Conservation (phyloP, 2,113 vertebrate species). For the Nycticebus coucang region DNA sequence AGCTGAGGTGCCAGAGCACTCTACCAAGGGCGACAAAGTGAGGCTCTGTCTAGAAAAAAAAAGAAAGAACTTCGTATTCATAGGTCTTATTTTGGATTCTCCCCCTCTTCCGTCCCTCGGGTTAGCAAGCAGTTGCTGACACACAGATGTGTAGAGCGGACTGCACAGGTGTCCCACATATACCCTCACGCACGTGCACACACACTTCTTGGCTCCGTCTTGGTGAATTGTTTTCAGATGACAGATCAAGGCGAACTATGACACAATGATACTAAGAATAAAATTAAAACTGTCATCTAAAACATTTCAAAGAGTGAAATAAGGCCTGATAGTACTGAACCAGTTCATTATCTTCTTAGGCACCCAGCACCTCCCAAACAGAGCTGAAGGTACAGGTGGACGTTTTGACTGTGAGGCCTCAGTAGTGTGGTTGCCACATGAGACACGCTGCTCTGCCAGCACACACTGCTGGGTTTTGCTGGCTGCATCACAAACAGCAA, state of each 20-base stretch:
- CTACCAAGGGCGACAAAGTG: no score
- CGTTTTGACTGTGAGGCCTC: rapidly evolving
- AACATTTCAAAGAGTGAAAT: neutral
- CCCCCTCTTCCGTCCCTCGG: neutral
- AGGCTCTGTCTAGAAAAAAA: no score
- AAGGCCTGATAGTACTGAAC: neutral
- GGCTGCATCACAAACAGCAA: neutral
- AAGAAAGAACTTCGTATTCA: neutral
- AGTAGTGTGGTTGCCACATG: neutral
- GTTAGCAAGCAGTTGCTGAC: neutral
- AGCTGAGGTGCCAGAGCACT: no score
- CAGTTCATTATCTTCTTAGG: neutral
- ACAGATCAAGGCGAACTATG: neutral
- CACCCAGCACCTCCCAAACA: neutral
- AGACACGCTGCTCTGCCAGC: neutral
- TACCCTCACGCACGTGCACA: rapidly evolving
- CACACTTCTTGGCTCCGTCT: neutral
- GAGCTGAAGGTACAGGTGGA: neutral
- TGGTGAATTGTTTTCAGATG: neutral
- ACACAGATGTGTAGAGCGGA: neutral
- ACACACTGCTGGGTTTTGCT: neutral
- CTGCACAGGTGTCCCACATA: neutral
- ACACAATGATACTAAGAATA: neutral
- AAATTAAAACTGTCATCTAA: constrained; percentile 32
- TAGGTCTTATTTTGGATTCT: neutral